phyloP scores from a whole-genome alignment of 2,888 invertebrate species.

The Heliconius sara region DNA sequence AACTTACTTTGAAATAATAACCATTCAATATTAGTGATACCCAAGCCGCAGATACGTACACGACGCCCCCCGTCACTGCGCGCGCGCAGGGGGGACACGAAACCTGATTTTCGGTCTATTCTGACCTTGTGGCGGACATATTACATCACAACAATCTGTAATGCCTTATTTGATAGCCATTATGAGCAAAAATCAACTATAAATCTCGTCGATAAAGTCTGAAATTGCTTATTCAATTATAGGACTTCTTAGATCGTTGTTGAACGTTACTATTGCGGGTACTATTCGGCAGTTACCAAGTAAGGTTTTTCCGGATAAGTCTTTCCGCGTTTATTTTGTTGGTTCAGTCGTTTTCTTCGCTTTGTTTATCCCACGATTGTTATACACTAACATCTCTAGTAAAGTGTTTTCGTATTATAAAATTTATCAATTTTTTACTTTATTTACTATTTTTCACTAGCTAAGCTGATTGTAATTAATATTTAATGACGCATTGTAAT shows the following conservation, averaged over 20 bases:
- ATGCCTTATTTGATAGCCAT: slow-evolving; percentile 63
- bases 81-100: slow-evolving; percentile 60
- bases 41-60: slow-evolving; percentile 47
- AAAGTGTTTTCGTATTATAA: not conserved
- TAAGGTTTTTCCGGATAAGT: slow-evolving; percentile 77
- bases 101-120: slow-evolving; percentile 83
- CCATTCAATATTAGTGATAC: not conserved
- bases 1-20: not conserved
- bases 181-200: slow-evolving; percentile 48
- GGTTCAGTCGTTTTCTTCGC: slow-evolving; percentile 53
- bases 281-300: slow-evolving; percentile 64
- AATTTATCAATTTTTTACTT: not conserved
- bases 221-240: not conserved
- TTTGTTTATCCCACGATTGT: slow-evolving; percentile 44
- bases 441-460: not conserved
- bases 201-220: slow-evolving; percentile 17
- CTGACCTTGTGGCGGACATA: slow-evolving; percentile 79
- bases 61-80: slow-evolving; percentile 68
- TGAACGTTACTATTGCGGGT: slow-evolving; percentile 19
- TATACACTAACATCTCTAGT: slow-evolving; percentile 9
- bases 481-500: not conserved
- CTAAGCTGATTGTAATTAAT: not conserved
- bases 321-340: slow-evolving; percentile 73
- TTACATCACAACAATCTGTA: slow-evolving; percentile 77
- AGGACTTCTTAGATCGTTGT: slow-evolving; percentile 1